These are phyloP conservation scores for Cartodere bifasciata DNA, from an alignment of 2,888 invertebrate genomes.

Conservation along the genomic window DNA sequence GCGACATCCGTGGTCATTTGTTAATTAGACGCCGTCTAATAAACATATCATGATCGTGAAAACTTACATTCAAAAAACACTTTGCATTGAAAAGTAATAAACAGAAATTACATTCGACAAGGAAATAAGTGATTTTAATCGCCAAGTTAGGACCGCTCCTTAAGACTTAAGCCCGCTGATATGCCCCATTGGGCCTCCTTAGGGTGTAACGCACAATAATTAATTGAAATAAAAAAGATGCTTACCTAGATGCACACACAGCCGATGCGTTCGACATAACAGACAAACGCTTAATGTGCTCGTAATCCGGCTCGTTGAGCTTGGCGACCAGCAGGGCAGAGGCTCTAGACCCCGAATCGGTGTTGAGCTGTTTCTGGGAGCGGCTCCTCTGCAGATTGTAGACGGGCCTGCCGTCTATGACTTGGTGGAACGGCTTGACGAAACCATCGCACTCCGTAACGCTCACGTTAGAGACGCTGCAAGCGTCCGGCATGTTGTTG, in stretches of 20 bases:
- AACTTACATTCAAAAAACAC: no score
- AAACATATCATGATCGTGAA: no score
- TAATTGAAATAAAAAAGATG: slow-evolving; percentile 4
- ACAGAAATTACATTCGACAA: no score
- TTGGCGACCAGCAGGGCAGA: slow-evolving; percentile 34
- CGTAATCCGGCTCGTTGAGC: slow-evolving; percentile 41
- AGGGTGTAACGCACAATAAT: no score
- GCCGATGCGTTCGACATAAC: slow-evolving; percentile 35
- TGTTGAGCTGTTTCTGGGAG: slow-evolving; percentile 74
- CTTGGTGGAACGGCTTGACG: slow-evolving; percentile 36
- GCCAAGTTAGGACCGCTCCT: no score
- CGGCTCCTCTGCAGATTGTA: slow-evolving; percentile 58
- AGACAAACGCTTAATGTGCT: slow-evolving; percentile 36
- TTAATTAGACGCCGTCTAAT: no score
- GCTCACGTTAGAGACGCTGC: slow-evolving; percentile 36
- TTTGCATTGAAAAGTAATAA: no score
- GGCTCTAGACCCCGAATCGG: slow-evolving; percentile 54
- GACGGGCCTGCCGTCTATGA: slow-evolving; percentile 35
- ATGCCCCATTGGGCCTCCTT: no score
- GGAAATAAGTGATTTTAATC: no score
- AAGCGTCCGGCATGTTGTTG: slow-evolving; percentile 52
- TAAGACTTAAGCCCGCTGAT: no score
- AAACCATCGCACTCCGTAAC: slow-evolving; percentile 40
- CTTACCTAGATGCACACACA: slow-evolving; percentile 33
- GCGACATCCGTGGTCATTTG: no score